Conservation (phyloP, 2,113 vertebrate species). For the Ceyx melanurus region DNA sequence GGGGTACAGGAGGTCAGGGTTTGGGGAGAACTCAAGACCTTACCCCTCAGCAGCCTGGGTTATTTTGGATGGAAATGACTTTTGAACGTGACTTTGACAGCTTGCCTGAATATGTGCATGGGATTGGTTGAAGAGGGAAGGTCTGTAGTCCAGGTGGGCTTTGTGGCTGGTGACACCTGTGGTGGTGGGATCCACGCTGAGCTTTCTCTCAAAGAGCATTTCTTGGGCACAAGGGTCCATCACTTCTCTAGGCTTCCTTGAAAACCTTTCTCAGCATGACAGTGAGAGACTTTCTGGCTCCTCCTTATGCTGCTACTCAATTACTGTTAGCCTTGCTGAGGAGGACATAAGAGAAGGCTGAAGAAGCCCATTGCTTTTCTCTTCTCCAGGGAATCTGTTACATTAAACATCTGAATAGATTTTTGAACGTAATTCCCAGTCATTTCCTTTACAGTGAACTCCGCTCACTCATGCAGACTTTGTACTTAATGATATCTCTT, state of each 20-base stretch:
- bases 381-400: slow-evolving; percentile 52
- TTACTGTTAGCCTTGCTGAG: slow-evolving; percentile 32
- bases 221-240: neutral
- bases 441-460: slow-evolving; percentile 60
- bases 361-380: slow-evolving; percentile 45
- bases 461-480: slow-evolving; percentile 51
- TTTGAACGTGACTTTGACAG: neutral
- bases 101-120: neutral
- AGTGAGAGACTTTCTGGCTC: neutral
- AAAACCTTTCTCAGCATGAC: neutral
- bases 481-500: slow-evolving; percentile 63
- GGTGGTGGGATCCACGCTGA: rapidly evolving
- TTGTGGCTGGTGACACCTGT: neutral
- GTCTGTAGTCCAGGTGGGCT: neutral
- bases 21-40: neutral
- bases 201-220: neutral
- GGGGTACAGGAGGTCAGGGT: neutral
- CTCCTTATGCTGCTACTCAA: neutral
- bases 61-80: neutral
- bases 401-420: slow-evolving; percentile 64
- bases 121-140: neutral
- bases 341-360: slow-evolving; percentile 31
- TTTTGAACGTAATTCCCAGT: slow-evolving; percentile 57
- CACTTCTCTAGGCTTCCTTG: neutral
- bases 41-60: neutral